phyloP scores from a whole-genome alignment of 2,113 vertebrate species.

The Trematocara marginatum region DNA sequence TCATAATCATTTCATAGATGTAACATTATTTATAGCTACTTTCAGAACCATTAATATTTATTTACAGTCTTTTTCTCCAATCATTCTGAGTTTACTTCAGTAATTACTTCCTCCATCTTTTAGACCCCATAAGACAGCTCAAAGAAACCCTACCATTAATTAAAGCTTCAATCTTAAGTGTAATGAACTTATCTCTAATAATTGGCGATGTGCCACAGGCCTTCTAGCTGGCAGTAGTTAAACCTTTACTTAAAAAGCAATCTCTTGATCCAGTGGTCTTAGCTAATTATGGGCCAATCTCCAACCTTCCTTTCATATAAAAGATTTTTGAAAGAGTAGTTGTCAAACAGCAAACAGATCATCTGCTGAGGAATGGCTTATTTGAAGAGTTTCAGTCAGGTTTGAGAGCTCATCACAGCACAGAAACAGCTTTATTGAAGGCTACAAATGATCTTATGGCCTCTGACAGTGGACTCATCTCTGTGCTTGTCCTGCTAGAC shows the following conservation, averaged over 20 bases:
- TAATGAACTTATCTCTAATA: background rate
- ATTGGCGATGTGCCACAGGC: background rate
- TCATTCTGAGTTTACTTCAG: background rate
- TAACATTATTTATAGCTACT: background rate
- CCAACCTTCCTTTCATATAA: background rate
- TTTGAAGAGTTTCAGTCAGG: background rate
- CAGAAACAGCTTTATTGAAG: background rate
- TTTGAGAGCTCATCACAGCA: background rate
- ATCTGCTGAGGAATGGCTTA: background rate
- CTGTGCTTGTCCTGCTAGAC: too few relatives aligned
- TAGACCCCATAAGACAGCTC: background rate
- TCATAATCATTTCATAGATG: background rate
- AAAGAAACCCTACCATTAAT: background rate
- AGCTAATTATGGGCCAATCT: background rate
- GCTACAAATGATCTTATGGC: background rate
- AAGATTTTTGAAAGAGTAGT: background rate
- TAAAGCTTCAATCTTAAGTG: background rate
- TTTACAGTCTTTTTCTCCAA: background rate
- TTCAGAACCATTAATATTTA: background rate
- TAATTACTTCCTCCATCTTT: background rate
- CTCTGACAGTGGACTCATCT: too few relatives aligned
- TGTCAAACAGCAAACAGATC: background rate
- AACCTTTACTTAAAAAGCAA: background rate
- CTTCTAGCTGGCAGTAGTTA: background rate
- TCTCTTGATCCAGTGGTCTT: background rate